These are phyloP conservation scores for Catharus minimus DNA, from an alignment of 2,113 vertebrate genomes.

Conservation along the genomic window DNA sequence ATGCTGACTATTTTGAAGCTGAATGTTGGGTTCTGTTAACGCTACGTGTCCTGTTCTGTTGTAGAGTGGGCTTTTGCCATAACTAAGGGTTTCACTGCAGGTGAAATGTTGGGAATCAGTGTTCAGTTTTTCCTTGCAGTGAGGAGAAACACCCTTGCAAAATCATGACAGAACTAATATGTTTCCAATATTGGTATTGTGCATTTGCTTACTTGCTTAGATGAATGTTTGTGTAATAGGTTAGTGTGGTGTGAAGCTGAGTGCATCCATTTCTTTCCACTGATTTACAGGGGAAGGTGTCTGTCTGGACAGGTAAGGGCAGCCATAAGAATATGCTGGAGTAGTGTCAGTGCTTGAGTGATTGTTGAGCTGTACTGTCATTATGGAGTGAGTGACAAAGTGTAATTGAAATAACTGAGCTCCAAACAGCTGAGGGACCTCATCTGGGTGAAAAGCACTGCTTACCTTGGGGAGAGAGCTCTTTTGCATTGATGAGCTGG, in stretches of 20 bases:
- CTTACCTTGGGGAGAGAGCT: background rate
- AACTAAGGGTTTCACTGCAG: background rate
- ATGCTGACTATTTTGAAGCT: background rate
- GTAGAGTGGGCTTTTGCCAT: background rate
- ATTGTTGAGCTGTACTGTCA: background rate
- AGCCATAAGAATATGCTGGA: background rate
- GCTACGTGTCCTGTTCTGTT: background rate
- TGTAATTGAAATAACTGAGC: background rate
- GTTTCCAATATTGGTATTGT: background rate
- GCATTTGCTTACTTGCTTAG: background rate
- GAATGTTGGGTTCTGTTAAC: background rate
- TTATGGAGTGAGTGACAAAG: background rate
- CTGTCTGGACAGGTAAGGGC: background rate
- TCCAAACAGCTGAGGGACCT: background rate
- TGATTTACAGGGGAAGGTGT: background rate
- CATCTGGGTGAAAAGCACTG: background rate
- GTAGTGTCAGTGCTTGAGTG: background rate
- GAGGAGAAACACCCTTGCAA: background rate
- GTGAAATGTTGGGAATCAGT: fast-evolving
- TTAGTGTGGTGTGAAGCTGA: background rate
- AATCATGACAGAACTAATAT: background rate
- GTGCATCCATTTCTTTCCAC: background rate
- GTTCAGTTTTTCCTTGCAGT: background rate
- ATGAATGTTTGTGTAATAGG: background rate
- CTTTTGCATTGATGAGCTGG: background rate